Evolutionary conservation across 2,797 vertebrate species (phyloP), one percentile per base, ranked within the genome.

Genomic region (Emydoidea blandingii): DNA sequence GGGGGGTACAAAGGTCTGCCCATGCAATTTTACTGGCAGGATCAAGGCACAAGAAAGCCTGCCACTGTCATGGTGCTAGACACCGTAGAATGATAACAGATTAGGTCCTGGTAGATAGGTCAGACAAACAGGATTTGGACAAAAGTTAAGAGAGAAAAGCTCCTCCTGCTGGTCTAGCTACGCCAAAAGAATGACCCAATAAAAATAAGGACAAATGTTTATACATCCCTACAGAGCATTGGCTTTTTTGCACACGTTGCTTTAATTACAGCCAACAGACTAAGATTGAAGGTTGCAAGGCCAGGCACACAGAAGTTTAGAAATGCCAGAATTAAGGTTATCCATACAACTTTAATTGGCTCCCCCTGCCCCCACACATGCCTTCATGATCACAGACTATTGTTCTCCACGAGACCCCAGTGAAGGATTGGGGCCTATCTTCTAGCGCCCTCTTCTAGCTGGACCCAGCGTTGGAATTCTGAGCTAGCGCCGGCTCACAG

Each of bases 181-280:
- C 23, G 34, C 37, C 25, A 74, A 74, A 74, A 44, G 25, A 74
- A 44, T 12, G 19, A 14, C 10, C 6, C 2, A 53, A 15, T 1
- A 12, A 25, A 1, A 0, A 1, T 0, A 0, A 11, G 41, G 14
- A 6, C 2, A 8, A 2, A 1, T 34, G 52, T 2, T 50, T 7
- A 72, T 27, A 1, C 72, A 41, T 27, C 2, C 50, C 7, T 4
- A n/a, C n/a, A 7, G 1, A 18, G 0, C 0, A 4, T 1, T 53
- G 34, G 34, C 1, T 4, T 0, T 83, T 50, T 29, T 76, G 49
- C 37, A 54, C 59, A 16, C 4, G 9, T 18, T 37, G 4, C 87
- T 9, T 34, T 83, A 83, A 91, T 89, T 95, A 81, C 54, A 62
- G 6, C 59, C 31, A 62, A 34, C 5, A 62, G 59, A 62, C 31